Conservation (phyloP, 2,797 vertebrate species). For the Harpagifer antarcticus region DNA sequence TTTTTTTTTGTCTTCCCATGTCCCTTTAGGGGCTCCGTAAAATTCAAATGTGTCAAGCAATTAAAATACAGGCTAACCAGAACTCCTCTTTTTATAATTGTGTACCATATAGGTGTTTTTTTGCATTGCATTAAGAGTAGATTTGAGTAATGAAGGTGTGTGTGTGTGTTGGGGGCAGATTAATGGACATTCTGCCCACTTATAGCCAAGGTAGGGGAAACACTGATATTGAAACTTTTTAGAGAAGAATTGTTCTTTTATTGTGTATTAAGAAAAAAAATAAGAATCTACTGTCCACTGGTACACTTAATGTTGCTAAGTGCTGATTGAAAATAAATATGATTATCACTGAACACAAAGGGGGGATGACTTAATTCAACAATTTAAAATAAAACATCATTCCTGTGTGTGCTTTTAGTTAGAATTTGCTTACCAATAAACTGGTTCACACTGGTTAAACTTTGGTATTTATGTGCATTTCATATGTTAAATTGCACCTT, state of each 20-base stretch:
- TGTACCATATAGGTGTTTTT: neutral
- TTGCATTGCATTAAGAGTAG: neutral
- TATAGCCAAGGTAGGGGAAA: constrained; percentile 26
- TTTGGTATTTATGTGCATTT: neutral
- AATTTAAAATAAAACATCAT: neutral
- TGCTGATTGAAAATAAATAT: neutral
- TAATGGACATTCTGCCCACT: neutral
- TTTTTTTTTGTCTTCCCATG: too few species aligned
- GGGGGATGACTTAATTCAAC: neutral
- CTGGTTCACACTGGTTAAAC: neutral
- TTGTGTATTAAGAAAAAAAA: neutral
- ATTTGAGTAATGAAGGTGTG: neutral
- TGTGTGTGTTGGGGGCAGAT: neutral
- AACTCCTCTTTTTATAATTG: too few species aligned
- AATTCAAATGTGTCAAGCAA: neutral
- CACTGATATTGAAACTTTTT: constrained; percentile 33
- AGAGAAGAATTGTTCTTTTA: constrained; percentile 30
- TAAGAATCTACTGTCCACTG: neutral
- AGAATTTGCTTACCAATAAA: neutral
- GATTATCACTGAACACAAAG: too few species aligned
- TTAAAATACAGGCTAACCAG: neutral
- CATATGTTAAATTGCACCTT: neutral
- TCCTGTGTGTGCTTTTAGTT: neutral
- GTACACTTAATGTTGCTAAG: constrained; percentile 1
- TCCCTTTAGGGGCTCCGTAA: too few species aligned